These are phyloP conservation scores for Cactoblastis cactorum DNA, from an alignment of 2,888 invertebrate genomes.

Conservation along the genomic window DNA sequence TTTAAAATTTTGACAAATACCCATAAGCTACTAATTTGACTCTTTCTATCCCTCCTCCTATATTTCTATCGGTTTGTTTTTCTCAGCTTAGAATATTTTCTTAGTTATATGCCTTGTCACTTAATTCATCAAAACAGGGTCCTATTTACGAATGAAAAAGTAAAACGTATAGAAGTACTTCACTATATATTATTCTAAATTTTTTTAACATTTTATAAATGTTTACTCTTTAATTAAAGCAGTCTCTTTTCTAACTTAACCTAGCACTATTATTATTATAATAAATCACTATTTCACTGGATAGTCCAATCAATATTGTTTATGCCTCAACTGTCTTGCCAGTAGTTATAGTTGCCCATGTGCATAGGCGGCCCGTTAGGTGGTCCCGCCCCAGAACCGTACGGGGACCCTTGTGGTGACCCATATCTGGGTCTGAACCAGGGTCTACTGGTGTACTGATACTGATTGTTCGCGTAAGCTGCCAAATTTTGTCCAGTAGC, in stretches of 20 bases:
- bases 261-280: slow-evolving; percentile 18
- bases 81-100: too few relatives aligned
- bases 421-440: slow-evolving; percentile 70
- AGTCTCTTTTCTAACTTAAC: slow-evolving; percentile 44
- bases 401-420: slow-evolving; percentile 66
- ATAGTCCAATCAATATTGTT: slow-evolving; percentile 37
- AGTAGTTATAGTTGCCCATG: slow-evolving; percentile 63
- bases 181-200: slow-evolving; percentile 26
- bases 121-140: too few relatives aligned
- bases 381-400: slow-evolving; percentile 48
- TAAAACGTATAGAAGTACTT: slow-evolving; percentile 19
- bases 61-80: too few relatives aligned
- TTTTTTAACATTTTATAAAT: slow-evolving; percentile 64
- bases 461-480: slow-evolving; percentile 69
- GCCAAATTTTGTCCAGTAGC: slow-evolving; percentile 72
- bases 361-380: slow-evolving; percentile 56
- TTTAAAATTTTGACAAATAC: too few relatives aligned
- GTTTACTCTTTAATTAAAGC: slow-evolving; percentile 47
- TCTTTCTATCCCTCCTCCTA: too few relatives aligned
- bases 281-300: slow-evolving; percentile 8
- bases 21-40: too few relatives aligned
- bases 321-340: slow-evolving; percentile 71
- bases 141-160: slow-evolving; percentile 1
- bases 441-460: slow-evolving; percentile 65
- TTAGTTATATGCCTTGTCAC: too few relatives aligned